A percentile compares a stretch with the other conserved stretches of the same genome.
phyloP scores from a whole-genome alignment of 2,113 vertebrate genomes.

The Athene noctua region DNA sequence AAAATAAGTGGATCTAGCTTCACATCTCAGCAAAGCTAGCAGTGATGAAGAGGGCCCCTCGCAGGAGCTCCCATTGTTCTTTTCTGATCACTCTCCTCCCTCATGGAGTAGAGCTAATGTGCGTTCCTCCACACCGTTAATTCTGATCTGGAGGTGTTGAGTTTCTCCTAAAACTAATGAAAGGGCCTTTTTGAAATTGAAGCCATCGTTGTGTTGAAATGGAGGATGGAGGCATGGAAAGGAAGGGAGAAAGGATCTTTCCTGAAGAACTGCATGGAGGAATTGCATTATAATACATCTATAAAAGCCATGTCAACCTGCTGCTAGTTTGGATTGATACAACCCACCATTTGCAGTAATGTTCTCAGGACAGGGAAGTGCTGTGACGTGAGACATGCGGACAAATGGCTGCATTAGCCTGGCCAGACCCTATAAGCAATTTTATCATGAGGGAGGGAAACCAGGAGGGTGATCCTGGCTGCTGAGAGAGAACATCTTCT shows the following conservation, averaged over 20 bases:
- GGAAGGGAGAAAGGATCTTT: not conserved
- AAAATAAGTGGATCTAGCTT: not conserved
- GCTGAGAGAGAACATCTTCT: not conserved
- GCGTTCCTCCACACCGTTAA: not conserved
- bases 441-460: not conserved
- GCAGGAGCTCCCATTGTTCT: not conserved
- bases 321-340: not conserved
- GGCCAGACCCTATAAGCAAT: not conserved
- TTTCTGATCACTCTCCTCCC: not conserved
- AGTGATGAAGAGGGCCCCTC: not conserved
- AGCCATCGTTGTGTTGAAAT: not conserved
- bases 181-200: constrained; percentile 30
- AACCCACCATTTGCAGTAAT: not conserved
- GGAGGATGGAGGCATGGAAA: not conserved
- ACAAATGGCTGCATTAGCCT: not conserved
- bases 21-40: not conserved
- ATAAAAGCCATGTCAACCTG: not conserved
- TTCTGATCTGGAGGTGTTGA: constrained; percentile 16
- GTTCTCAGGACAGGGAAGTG: not conserved
- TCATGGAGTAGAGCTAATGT: not conserved
- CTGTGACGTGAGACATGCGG: not conserved
- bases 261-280: not conserved
- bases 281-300: not conserved
- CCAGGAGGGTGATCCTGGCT: not conserved
- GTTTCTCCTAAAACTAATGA: constrained; percentile 17